Base-by-base conservation (phyloP, 1,140 invertebrate species). In the Thrips palmi region DNA sequence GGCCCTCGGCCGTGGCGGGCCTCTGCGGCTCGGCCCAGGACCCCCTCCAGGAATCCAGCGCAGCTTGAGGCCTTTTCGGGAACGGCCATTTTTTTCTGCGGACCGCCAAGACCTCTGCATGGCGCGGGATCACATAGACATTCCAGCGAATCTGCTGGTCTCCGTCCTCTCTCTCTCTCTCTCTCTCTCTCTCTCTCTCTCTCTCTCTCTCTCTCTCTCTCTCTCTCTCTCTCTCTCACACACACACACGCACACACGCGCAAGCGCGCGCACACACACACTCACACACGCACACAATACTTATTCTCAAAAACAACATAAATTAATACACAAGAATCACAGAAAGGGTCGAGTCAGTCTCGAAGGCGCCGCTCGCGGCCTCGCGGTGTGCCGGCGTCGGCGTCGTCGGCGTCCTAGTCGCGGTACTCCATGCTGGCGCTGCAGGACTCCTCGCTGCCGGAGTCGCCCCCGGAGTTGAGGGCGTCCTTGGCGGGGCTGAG, bases 361-460 rank as follows among this genome's bases (percentile, higher is more conserved):
- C 14, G 7, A 17, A n/a, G 8, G 8, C 7, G 7, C 8, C 18
- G 3, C 7, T 35, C 14, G 6, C 15, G 21, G 33, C n/a, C 7
- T 6, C 33, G 14, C 15, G 33, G 22, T 21, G 18, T 19, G 12
- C 15, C 20, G 17, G 7, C 15, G 15, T 19, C 15, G 33, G 22
- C 7, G 10, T 14, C 3, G 12, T 34, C 4, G 6, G 8, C 21
- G 33, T 12, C 18, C 20, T 21, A 11, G 17, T 14, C 22, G 15
- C 20, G 17, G 15, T 18, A 17, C 18, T 21, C 19, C 45, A 7
- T 42, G 42, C 3, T 48, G 42, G 15, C 45, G n/a, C 15, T 45
- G 14, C 40, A 45, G 10, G 41, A 43, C 21, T 47, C 45, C 20
- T 47, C 47, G 33, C 45, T 43, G 2, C 38, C 47, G 4, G 47